Conservation (phyloP, 2,113 vertebrate species). For the Cyprinus carpio region DNA sequence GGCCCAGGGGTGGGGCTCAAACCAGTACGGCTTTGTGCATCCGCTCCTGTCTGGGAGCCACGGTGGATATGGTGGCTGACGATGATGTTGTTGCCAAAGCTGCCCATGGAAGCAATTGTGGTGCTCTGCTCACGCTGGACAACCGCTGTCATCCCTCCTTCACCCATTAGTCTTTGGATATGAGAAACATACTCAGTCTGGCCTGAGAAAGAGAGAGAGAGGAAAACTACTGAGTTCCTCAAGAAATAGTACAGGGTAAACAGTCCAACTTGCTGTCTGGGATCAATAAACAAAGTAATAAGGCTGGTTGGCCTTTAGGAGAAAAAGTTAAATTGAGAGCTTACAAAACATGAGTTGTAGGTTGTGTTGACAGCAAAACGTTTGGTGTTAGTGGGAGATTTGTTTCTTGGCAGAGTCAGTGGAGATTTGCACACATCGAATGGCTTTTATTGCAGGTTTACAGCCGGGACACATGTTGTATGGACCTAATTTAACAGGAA, state of each 20-base stretch:
- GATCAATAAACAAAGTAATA: constrained; percentile 1
- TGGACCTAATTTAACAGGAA: constrained; percentile 2
- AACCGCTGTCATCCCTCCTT: constrained; percentile 96
- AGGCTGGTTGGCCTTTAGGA: background rate
- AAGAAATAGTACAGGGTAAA: background rate
- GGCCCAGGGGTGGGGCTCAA: background rate
- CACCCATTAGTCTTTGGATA: constrained; percentile 92
- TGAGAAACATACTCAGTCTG: constrained; percentile 67
- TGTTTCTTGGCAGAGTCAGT: background rate
- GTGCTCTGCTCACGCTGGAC: constrained; percentile 98
- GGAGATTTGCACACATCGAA: background rate
- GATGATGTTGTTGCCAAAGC: constrained; percentile 98
- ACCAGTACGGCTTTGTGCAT: constrained; percentile 22
- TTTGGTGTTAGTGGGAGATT: background rate
- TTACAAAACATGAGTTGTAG: background rate
- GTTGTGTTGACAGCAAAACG: too few species aligned
- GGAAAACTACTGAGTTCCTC: background rate
- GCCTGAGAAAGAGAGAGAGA: constrained; percentile 1
- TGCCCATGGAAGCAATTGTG: constrained; percentile 98
- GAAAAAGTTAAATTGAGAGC: background rate
- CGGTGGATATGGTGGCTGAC: constrained; percentile 97
- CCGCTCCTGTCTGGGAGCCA: constrained; percentile 87
- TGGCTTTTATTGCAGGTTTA: background rate
- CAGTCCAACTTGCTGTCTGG: too few species aligned
- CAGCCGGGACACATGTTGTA: background rate